A percentile compares a stretch with the other conserved stretches of the same genome.
Evolutionary conservation across 2,113 vertebrate genomes (phyloP).

Genomic region (Pseudonaja textilis): DNA sequence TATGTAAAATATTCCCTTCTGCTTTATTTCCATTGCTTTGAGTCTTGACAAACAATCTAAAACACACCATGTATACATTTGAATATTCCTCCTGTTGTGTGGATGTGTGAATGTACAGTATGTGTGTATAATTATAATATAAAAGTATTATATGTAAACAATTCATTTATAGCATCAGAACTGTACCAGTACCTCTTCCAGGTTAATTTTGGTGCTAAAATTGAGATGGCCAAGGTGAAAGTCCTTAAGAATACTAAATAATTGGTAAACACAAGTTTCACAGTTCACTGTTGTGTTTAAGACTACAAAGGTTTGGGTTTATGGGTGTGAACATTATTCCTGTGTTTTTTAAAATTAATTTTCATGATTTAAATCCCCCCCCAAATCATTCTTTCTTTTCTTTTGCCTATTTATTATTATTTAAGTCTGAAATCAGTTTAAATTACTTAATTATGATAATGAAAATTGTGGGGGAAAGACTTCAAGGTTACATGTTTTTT

Average conservation of each 20-base stretch:
- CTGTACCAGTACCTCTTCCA: slow-evolving; percentile 66
- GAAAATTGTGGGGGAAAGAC: slow-evolving; percentile 58
- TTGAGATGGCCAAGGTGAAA: slow-evolving; percentile 74
- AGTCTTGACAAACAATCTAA: slow-evolving; percentile 61
- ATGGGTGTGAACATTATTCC: slow-evolving; percentile 77
- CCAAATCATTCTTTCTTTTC: slow-evolving; percentile 72
- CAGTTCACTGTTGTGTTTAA: slow-evolving; percentile 74
- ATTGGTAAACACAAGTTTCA: slow-evolving; percentile 70
- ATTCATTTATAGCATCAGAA: slow-evolving; percentile 62
- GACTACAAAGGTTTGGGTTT: slow-evolving; percentile 74
- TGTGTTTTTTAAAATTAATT: slow-evolving; percentile 75
- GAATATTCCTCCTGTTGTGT: slow-evolving; percentile 68
- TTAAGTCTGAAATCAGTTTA: slow-evolving; percentile 60
- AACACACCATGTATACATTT: slow-evolving; percentile 65
- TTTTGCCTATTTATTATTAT: slow-evolving; percentile 74
- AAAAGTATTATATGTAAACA: slow-evolving; percentile 61
- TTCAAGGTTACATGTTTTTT: slow-evolving; percentile 45
- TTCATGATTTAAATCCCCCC: slow-evolving; percentile 72
- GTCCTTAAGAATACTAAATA: slow-evolving; percentile 65
- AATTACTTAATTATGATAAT: slow-evolving; percentile 58
- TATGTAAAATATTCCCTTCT: slow-evolving; percentile 76
- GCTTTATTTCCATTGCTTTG: slow-evolving; percentile 74
- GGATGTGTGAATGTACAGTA: slow-evolving; percentile 69
- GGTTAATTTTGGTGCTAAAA: slow-evolving; percentile 78
- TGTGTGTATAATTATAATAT: slow-evolving; percentile 69